phyloP scores from a whole-genome alignment of 2,797 vertebrate species.

The Silurus aristotelis region DNA sequence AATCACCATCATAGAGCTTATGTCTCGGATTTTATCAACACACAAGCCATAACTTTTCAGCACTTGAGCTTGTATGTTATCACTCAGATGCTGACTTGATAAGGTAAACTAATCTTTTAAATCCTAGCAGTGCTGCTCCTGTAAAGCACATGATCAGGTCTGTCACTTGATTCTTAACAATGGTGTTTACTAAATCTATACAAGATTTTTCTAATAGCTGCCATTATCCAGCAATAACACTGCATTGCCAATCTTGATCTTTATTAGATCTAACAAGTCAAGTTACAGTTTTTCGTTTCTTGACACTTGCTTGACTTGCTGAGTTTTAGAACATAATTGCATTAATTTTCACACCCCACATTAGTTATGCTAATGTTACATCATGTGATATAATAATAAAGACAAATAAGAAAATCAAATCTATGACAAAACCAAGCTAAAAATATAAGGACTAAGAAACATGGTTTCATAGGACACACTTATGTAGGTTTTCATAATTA shows the following conservation, averaged over 20 bases:
- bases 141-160: not conserved
- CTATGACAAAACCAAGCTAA: not conserved
- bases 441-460: not conserved
- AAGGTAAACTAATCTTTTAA: constrained; percentile 24
- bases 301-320: not conserved
- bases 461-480: not conserved
- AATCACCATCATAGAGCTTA: constrained; percentile 29
- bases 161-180: not conserved
- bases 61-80: constrained; percentile 53
- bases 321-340: not conserved
- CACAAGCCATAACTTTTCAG: constrained; percentile 13
- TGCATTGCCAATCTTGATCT: constrained; percentile 1
- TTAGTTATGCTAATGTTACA: not conserved
- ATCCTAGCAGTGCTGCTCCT: constrained; percentile 3
- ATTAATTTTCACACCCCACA: not conserved
- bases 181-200: not conserved
- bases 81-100: constrained; percentile 38
- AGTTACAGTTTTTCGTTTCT: not conserved
- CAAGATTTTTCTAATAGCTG: not conserved
- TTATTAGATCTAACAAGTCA: constrained; percentile 9
- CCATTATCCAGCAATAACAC: not conserved
- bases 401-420: too few species aligned
- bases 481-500: not conserved
- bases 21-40: constrained; percentile 59
- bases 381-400: not conserved